These are phyloP conservation scores for Drosophila arawakana DNA, from an alignment of 1,140 invertebrate genomes.

Conservation along the genomic window DNA sequence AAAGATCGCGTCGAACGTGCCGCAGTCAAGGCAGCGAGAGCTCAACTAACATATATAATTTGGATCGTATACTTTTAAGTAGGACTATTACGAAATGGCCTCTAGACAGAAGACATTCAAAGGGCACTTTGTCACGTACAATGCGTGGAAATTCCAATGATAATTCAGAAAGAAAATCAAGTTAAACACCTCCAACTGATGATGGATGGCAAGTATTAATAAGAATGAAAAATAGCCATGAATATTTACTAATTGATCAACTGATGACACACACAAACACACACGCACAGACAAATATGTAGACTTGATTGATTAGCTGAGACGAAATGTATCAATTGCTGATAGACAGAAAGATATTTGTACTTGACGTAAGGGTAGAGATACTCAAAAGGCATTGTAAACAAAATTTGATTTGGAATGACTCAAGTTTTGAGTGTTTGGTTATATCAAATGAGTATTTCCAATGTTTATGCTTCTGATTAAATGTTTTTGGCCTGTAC, in stretches of 20 bases:
- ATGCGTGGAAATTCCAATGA: background rate
- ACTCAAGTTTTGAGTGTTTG: constrained; percentile 30
- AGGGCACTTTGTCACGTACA: constrained; percentile 46
- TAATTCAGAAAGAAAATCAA: background rate
- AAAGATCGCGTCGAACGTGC: constrained; percentile 35
- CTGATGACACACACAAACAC: constrained; percentile 1
- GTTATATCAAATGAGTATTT: constrained; percentile 19
- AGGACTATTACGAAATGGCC: constrained; percentile 6
- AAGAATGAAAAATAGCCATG: background rate
- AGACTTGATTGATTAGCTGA: constrained; percentile 16
- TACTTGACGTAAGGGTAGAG: background rate
- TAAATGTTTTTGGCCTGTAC: constrained; percentile 40
- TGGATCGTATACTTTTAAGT: constrained; percentile 16
- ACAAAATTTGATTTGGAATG: constrained; percentile 23
- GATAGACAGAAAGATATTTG: constrained; percentile 4
- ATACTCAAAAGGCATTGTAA: constrained; percentile 19
- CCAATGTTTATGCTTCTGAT: constrained; percentile 29
- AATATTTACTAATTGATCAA: constrained; percentile 17
- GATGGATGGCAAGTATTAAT: constrained; percentile 1
- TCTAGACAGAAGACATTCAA: constrained; percentile 26
- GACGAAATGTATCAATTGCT: background rate
- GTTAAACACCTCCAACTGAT: background rate
- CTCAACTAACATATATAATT: constrained; percentile 13
- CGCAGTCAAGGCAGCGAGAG: constrained; percentile 29
- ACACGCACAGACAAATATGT: background rate